Conservation (phyloP, 2,113 vertebrate species). For the Hippocampus zosterae region DNA sequence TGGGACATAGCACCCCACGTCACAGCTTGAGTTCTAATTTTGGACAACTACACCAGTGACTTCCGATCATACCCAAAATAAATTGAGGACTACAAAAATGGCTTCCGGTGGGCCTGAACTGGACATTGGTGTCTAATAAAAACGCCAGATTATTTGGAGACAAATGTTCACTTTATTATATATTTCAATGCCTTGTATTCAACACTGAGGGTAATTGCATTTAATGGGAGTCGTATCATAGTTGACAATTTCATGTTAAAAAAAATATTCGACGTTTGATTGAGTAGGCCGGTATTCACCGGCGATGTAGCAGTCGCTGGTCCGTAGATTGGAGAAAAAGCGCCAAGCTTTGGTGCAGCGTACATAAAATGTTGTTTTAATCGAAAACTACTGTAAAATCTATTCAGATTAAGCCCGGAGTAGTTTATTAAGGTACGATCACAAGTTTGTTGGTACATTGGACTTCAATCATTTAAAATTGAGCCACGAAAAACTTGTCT, state of each 20-base stretch:
- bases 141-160: conserved; percentile 23
- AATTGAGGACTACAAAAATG: conserved; percentile 52
- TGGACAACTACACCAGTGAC: not conserved
- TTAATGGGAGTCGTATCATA: not conserved
- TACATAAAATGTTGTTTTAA: conserved; percentile 8
- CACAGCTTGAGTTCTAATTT: not conserved
- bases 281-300: not conserved
- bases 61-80: not conserved
- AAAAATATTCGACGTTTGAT: not conserved
- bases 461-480: not conserved
- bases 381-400: conserved; percentile 3
- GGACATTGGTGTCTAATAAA: conserved; percentile 8
- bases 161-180: not conserved
- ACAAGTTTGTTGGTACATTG: not conserved
- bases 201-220: not conserved
- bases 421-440: not conserved
- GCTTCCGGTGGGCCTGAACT: conserved; percentile 8
- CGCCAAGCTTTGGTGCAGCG: conserved; percentile 67
- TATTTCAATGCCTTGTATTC: not conserved
- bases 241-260: not conserved
- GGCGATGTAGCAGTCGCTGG: conserved; percentile 24
- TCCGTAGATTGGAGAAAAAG: conserved; percentile 68
- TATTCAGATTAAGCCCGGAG: not conserved
- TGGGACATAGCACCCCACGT: not conserved
- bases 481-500: conserved; percentile 28